Percentiles rank a stretch among this genome's conserved stretches.
Evolutionary conservation across 2,113 vertebrate species (phyloP).

Genomic region (Hymenochirus boettgeri): DNA sequence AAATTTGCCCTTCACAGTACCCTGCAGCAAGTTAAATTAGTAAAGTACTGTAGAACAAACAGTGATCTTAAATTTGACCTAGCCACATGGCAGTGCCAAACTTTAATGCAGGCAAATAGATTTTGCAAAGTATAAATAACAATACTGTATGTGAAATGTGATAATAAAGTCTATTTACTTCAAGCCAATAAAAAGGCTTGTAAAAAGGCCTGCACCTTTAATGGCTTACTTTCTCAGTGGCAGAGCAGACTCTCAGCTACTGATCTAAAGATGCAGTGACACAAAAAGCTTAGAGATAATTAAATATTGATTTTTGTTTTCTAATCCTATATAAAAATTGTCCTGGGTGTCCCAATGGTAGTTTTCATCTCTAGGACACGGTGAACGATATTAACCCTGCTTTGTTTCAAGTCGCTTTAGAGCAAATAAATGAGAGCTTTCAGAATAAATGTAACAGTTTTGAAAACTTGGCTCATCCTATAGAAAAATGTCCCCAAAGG

Average conservation of each 20-base stretch:
- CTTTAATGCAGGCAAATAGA: constrained; percentile 73
- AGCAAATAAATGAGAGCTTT: constrained; percentile 49
- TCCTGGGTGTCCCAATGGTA: constrained; percentile 96
- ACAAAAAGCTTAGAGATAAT: constrained; percentile 99
- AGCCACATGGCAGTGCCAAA: constrained; percentile 49
- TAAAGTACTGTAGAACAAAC: no score
- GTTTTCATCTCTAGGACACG: constrained; percentile 88
- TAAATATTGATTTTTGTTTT: constrained; percentile 99
- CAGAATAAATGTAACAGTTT: constrained; percentile 43
- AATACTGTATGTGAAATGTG: constrained; percentile 55
- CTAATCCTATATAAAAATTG: constrained; percentile 99
- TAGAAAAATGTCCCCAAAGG: constrained; percentile 18
- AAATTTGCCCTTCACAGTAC: no score
- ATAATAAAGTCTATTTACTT: constrained; percentile 72
- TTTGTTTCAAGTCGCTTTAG: constrained; percentile 57
- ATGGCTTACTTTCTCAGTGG: constrained; percentile 79
- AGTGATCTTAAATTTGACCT: constrained; percentile 65
- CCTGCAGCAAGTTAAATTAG: no score
- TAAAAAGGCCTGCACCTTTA: constrained; percentile 70
- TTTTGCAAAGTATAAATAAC: constrained; percentile 72
- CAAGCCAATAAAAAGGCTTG: constrained; percentile 56
- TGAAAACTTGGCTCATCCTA: constrained; percentile 46
- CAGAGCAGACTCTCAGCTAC: constrained; percentile 72
- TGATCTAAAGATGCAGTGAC: constrained; percentile 97
- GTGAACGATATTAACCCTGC: constrained; percentile 82